Conservation (phyloP, 1,140 invertebrate genomes). For the Tetramorium alpestre region DNA sequence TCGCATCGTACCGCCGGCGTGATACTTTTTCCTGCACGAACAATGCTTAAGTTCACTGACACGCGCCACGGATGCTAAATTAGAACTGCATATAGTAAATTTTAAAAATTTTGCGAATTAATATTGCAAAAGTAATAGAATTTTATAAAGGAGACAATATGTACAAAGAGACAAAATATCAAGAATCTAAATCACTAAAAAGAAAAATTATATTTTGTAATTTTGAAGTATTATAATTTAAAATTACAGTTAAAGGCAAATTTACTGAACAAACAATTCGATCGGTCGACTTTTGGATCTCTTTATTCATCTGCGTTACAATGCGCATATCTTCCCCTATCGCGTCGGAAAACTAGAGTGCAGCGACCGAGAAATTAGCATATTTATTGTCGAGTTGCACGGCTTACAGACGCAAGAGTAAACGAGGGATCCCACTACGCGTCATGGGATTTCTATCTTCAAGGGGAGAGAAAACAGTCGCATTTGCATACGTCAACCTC, state of each 20-base stretch:
- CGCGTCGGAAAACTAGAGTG: conserved; percentile 29
- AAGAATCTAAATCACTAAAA: not conserved
- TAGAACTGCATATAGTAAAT: not conserved
- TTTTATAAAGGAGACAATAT: not conserved
- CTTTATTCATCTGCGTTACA: conserved; percentile 14
- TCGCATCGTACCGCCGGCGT: not conserved
- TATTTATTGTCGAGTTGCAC: conserved; percentile 8
- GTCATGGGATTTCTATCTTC: conserved; percentile 31
- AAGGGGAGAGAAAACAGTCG: not conserved
- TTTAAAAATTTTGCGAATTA: not conserved
- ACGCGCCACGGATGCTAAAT: not conserved
- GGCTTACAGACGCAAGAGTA: not conserved
- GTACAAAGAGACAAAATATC: not conserved
- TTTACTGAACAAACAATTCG: not conserved
- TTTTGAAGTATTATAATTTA: not conserved
- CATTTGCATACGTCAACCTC: conserved; percentile 38
- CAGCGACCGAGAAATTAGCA: conserved; percentile 38
- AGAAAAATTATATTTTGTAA: not conserved
- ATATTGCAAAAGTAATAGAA: not conserved
- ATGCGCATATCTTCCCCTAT: not conserved
- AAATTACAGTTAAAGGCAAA: not conserved
- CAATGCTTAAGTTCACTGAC: conserved; percentile 25
- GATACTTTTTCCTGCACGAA: not conserved
- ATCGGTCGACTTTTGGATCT: not conserved
- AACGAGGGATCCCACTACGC: not conserved